A percentile compares a stretch with the other conserved stretches of the same genome.
Conservation (phyloP, 30 jellyfish, hydroid and myxozoan genomes). For the Morbakka virulenta region DNA sequence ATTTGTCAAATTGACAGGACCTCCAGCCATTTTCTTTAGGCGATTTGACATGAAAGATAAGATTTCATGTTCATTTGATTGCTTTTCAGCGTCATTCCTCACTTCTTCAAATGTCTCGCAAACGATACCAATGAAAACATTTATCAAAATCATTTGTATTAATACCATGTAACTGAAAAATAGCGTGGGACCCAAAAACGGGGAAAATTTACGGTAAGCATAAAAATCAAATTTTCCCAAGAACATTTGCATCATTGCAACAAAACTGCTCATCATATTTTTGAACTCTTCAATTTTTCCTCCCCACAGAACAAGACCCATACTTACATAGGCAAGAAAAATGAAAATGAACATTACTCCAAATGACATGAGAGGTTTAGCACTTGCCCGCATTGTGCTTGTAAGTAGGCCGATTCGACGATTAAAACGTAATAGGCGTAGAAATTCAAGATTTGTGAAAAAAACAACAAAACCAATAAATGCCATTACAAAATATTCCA, state of each 20-base stretch:
- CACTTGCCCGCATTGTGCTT: slow-evolving; percentile 64
- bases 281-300: slow-evolving; percentile 67
- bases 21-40: slow-evolving; percentile 72
- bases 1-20: slow-evolving; percentile 63
- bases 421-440: slow-evolving; percentile 86
- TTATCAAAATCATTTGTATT: slow-evolving; percentile 82
- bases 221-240: slow-evolving; percentile 74
- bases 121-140: slow-evolving; percentile 86
- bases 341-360: slow-evolving; percentile 66
- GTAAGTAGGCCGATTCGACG: slow-evolving; percentile 72
- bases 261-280: slow-evolving; percentile 54
- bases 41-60: slow-evolving; percentile 77
- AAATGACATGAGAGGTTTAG: slow-evolving; percentile 80
- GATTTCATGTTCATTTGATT: slow-evolving; percentile 72
- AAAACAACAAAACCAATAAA: slow-evolving; percentile 88
- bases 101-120: slow-evolving; percentile 94
- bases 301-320: slow-evolving; percentile 61
- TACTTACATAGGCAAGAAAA: slow-evolving; percentile 81
- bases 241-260: slow-evolving; percentile 80
- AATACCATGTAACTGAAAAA: slow-evolving; percentile 83
- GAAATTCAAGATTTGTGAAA: slow-evolving; percentile 82
- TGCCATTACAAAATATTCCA: slow-evolving; percentile 81
- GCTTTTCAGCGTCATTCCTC: slow-evolving; percentile 66
- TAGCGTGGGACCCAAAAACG: slow-evolving; percentile 80
- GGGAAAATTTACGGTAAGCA: slow-evolving; percentile 60